Evolutionary conservation across 2,113 vertebrate genomes (phyloP), one percentile per base, ranked within the genome.

Genomic region (Naja naja): DNA sequence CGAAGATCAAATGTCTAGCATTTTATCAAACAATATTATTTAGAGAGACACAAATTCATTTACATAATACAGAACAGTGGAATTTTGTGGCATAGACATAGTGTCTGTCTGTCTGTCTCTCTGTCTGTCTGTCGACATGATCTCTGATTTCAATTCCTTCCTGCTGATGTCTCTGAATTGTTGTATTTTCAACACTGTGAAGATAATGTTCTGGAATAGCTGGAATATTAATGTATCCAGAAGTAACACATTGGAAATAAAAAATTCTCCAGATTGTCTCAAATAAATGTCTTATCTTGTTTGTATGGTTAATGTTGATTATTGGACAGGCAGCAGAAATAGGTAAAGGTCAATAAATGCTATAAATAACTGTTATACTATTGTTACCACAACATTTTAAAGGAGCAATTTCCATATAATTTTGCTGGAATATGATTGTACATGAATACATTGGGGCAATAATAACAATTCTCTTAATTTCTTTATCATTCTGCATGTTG

Each of bases 401-500:
- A n/a, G 16, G 58, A 39, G 12, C 54, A 58, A 23, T 43, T 52
- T 53, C 4, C 27, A n/a, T 55, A n/a, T 30, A 20, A 43, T 74
- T 34, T 52, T n/a, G 27, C 12, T 69, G 20, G 64, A 85, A 34
- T 14, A 23, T 93, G 30, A 30, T 56, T 89, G 30, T 16, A 58
- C 3, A 39, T 34, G 27, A 14, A 43, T 90, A 23, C 2, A 43
- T 34, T 88, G 52, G 20, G 14, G 27, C 8, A 8, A 56, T 56
- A 20, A 20, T 30, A 55, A 27, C 81, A 94, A 52, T 49, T 93
- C 91, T n/a, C 30, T 52, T 89, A 93, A 94, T 91, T 91, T 90
- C 94, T 96, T 94, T 92, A 96, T 95, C 95, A 96, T 94, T 95
- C 91, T 91, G 85, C 89, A 90, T 54, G 6, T 5, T 93, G 93